Evolutionary conservation across 2,113 vertebrate species (phyloP).

Genomic region (Nannobrachium achirus): DNA sequence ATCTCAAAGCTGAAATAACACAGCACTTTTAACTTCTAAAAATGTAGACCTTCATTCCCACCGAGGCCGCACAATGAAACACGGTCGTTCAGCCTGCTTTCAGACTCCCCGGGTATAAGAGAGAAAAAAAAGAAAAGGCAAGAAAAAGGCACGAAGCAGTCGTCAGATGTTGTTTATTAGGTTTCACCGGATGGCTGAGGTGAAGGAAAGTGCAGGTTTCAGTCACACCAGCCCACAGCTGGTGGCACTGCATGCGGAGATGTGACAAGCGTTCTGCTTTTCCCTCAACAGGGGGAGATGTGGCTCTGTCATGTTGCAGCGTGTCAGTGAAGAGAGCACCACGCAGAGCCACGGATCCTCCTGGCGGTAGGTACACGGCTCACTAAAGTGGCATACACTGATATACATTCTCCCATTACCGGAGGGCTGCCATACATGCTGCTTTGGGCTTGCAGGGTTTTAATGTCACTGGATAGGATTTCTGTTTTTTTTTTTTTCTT

Average conservation of each 20-base stretch:
- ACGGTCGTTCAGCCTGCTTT: no score
- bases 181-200: background rate
- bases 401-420: slow-evolving; percentile 30
- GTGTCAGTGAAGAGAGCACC: slow-evolving; percentile 7
- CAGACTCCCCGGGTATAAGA: no score
- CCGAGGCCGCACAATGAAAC: no score
- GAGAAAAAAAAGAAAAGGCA: no score
- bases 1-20: no score
- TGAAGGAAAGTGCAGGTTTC: background rate
- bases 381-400: slow-evolving; percentile 13
- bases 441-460: slow-evolving; percentile 51
- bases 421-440: slow-evolving; percentile 50
- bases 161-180: no score
- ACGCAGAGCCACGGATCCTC: background rate
- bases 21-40: no score
- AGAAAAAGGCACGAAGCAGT: no score
- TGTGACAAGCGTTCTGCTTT: slow-evolving; percentile 47
- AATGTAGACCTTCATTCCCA: no score
- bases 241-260: slow-evolving; percentile 8
- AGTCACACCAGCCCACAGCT: slow-evolving; percentile 11
- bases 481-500: slow-evolving; percentile 48
- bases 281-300: slow-evolving; percentile 72
- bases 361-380: background rate
- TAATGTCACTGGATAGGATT: slow-evolving; percentile 58
- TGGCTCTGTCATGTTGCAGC: slow-evolving; percentile 44